Conservation (phyloP, 2,113 vertebrate species). For the Aptenodytes patagonicus region DNA sequence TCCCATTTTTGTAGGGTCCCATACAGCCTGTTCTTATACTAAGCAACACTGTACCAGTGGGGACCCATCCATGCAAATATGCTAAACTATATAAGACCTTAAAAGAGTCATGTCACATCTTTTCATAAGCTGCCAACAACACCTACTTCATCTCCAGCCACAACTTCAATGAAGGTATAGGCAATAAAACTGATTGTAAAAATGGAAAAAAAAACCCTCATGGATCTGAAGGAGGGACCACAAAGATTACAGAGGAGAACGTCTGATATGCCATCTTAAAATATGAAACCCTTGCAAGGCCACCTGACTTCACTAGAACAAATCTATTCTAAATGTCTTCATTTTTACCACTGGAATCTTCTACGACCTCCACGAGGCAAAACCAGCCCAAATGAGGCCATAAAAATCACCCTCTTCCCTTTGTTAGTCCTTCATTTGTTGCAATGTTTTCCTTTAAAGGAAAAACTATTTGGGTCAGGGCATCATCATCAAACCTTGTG, state of each 20-base stretch:
- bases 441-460: constrained; percentile 26
- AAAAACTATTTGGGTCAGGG: neutral
- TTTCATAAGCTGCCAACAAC: neutral
- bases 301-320: neutral
- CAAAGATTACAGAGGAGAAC: neutral
- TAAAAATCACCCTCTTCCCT: neutral
- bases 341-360: neutral
- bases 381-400: neutral
- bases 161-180: neutral
- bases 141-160: neutral
- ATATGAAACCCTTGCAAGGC: neutral
- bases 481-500: neutral
- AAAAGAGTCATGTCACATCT: neutral
- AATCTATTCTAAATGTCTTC: neutral
- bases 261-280: neutral
- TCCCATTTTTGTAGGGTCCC: neutral
- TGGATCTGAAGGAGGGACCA: neutral
- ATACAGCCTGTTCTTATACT: neutral
- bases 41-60: neutral
- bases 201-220: neutral
- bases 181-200: neutral
- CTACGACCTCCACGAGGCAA: neutral
- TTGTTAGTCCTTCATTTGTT: neutral
- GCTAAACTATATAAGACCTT: neutral
- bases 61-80: neutral